Evolutionary conservation across 2,113 vertebrate genomes (phyloP), one percentile per base, ranked within the genome.

Genomic region (Brachionichthys hirsutus): DNA sequence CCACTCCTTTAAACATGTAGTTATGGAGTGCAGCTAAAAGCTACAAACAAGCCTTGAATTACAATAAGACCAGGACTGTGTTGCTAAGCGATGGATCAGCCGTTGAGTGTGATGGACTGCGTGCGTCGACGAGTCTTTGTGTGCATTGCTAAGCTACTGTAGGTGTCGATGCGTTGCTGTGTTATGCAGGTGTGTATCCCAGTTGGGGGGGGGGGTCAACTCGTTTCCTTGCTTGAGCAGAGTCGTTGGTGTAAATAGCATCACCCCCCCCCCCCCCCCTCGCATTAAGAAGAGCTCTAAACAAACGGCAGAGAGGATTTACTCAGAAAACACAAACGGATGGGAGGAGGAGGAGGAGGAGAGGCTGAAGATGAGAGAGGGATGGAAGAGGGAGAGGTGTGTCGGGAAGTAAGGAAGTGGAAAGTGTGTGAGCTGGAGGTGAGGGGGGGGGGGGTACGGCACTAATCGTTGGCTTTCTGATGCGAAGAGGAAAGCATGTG

Each of bases 41-140:
- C 90, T 89, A 92, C 90, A 93, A 93, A 94, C 91, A 94, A 92
- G 90, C 88, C 75, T 80, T 88, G 91, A 89, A 93, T 93, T 90
- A 93, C 93, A 93, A 92, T 91, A 90, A 89, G 90, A 89, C 85
- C 87, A 81, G 53, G 75, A 85, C 62, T 82, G 86, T 12, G 91
- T 94, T 93, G 91, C 92, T 93, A 90, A 91, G 92, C 78, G 64
- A 92, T 92, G 84, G 80, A 69, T 89, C 88, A 88, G 87, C 85
- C 89, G 18, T 22, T 40, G 48, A 17, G 36, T 64, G 59, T 62
- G 50, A 19, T 7, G 19, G 19, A 42, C 40, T 42, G 24, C 8
- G 24, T 30, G 24, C 8, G 24, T 30, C 5, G 4, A 51, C 42
- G 48, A 51, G 45, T 57, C 46, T 59, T 42, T 50, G 86, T 84